These are phyloP conservation scores for Lochmaea crataegi DNA, from an alignment of 2,888 invertebrate genomes.

Conservation along the genomic window DNA sequence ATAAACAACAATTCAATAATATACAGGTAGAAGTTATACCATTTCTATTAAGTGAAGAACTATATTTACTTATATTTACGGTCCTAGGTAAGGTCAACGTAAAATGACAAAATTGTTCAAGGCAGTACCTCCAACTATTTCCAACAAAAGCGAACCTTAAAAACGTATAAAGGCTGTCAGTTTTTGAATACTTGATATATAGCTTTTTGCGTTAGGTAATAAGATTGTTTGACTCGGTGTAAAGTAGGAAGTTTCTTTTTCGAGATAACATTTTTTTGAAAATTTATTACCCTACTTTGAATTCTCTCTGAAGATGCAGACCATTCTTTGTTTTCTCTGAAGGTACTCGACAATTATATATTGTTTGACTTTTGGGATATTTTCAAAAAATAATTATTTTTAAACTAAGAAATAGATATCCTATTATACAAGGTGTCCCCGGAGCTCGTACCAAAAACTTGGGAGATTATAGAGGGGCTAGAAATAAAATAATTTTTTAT, in stretches of 20 bases:
- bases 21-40: not conserved
- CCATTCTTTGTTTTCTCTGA: not conserved
- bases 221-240: not conserved
- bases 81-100: constrained; percentile 52
- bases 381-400: no score
- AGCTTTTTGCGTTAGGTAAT: constrained; percentile 43
- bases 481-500: no score
- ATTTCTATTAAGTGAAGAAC: constrained; percentile 20
- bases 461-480: no score
- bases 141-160: constrained; percentile 58
- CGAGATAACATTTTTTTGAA: not conserved
- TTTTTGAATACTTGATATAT: constrained; percentile 62
- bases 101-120: constrained; percentile 58
- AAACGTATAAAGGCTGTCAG: constrained; percentile 64
- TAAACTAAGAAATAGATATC: no score
- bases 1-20: not conserved
- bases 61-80: constrained; percentile 60
- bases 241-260: not conserved
- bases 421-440: no score
- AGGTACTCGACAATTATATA: no score
- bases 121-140: constrained; percentile 55
- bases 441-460: no score
- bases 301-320: not conserved
- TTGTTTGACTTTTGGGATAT: no score
- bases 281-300: not conserved